Conservation (phyloP, 2,113 vertebrate genomes). For the Gymnobelideus leadbeateri region DNA sequence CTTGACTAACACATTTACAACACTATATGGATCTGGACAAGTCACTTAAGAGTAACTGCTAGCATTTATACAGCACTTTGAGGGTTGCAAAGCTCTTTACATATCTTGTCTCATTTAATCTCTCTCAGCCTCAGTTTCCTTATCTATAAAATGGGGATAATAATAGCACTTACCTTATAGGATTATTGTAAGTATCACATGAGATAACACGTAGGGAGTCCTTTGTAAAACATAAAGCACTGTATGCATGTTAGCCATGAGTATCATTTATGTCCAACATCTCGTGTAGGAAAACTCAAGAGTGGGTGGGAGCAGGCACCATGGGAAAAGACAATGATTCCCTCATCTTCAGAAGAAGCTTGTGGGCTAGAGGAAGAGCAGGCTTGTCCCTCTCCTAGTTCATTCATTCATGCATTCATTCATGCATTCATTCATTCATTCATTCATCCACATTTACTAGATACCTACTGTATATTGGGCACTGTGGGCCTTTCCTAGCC, state of each 20-base stretch:
- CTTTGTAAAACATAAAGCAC: not conserved
- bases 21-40: not conserved
- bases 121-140: not conserved
- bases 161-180: not conserved
- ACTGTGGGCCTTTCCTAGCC: not conserved
- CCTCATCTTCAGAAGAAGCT: not conserved
- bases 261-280: not conserved
- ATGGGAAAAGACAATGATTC: not conserved
- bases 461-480: not conserved
- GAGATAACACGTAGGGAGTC: not conserved
- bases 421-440: no score
- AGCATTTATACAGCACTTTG: not conserved
- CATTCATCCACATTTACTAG: not conserved
- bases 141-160: not conserved
- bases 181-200: not conserved
- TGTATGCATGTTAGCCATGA: not conserved
- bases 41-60: not conserved
- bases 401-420: no score
- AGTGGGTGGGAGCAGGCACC: not conserved
- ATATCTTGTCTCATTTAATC: not conserved
- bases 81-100: not conserved
- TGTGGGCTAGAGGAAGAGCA: not conserved
- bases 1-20: not conserved
- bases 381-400: not conserved
- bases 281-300: not conserved